A percentile compares a stretch with the other conserved stretches of the same genome.
These are phyloP conservation scores for Elymnias hypermnestra DNA, from an alignment of 1,140 invertebrate species.

Conservation along the genomic window DNA sequence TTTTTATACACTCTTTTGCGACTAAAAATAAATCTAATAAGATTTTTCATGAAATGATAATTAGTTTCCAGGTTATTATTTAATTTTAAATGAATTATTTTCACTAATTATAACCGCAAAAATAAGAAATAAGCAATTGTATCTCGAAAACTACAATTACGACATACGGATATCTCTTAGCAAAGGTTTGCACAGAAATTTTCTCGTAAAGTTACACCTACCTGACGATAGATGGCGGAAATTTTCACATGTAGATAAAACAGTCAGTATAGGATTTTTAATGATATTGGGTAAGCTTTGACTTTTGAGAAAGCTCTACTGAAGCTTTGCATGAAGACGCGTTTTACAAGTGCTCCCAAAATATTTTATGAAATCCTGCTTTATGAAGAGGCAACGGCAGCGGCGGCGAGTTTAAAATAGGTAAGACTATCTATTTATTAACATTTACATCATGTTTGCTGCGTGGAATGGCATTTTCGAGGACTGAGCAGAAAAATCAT, in stretches of 20 bases:
- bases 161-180: not conserved
- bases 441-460: not conserved
- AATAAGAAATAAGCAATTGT: too few species aligned
- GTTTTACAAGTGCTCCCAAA: slow-evolving; percentile 20
- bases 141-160: too few species aligned
- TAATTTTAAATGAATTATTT: too few species aligned
- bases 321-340: slow-evolving; percentile 28
- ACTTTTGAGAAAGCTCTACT: slow-evolving; percentile 28
- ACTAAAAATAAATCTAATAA: too few species aligned
- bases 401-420: slow-evolving; percentile 14
- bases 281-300: slow-evolving; percentile 29
- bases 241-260: slow-evolving; percentile 34
- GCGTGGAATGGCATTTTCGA: not conserved
- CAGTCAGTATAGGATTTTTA: slow-evolving; percentile 33
- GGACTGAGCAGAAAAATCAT: slow-evolving; percentile 14
- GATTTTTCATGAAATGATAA: too few species aligned
- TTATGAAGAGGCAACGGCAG: not conserved
- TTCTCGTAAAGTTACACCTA: slow-evolving; percentile 24
- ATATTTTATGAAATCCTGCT: slow-evolving; percentile 12
- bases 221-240: slow-evolving; percentile 42
- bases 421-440: slow-evolving; percentile 12
- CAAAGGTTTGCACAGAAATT: slow-evolving; percentile 4
- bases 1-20: too few species aligned
- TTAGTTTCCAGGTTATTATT: too few species aligned
- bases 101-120: too few species aligned